Evolutionary conservation across 2,113 vertebrate species (phyloP).

Genomic region (Pelobates fuscus): DNA sequence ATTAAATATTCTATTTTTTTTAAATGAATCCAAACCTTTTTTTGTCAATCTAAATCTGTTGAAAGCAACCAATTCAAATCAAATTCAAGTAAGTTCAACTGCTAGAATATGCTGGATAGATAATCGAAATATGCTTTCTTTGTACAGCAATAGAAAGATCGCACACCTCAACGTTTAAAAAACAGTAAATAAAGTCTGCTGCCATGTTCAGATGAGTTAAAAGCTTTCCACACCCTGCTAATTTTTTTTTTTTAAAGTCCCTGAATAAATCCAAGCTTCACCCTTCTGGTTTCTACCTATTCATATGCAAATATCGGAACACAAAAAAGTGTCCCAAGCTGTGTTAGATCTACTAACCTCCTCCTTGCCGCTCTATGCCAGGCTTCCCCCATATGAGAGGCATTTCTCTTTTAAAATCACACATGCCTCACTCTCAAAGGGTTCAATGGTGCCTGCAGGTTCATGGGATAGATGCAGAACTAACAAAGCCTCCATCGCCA

Average conservation of each 20-base stretch:
- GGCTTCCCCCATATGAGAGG: not conserved
- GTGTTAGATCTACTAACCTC: constrained; percentile 6
- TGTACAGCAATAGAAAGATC: too few relatives aligned
- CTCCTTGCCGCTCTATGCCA: not conserved
- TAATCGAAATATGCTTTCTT: too few relatives aligned
- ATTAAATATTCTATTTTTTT: too few relatives aligned
- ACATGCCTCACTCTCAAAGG: constrained; percentile 9
- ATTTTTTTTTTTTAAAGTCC: too few relatives aligned
- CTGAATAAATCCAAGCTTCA: constrained; percentile 5
- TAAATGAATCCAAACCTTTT: too few relatives aligned
- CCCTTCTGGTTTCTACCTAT: constrained; percentile 21
- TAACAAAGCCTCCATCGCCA: not conserved
- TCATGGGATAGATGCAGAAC: not conserved
- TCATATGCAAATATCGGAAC: constrained; percentile 24
- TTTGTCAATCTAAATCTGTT: too few relatives aligned
- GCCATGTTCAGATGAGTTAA: not conserved
- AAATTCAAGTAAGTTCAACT: too few relatives aligned
- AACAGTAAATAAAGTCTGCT: too few relatives aligned
- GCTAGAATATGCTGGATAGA: too few relatives aligned
- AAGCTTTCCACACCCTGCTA: not conserved
- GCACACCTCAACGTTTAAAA: too few relatives aligned
- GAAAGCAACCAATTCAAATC: too few relatives aligned
- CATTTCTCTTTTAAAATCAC: constrained; percentile 6
- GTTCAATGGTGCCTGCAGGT: constrained; percentile 6
- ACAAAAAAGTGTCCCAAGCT: constrained; percentile 12